A percentile compares a stretch with the other conserved stretches of the same genome.
These are phyloP conservation scores for Porites lutea DNA, from an alignment of 64 coral and sea anemone species.

Conservation along the genomic window DNA sequence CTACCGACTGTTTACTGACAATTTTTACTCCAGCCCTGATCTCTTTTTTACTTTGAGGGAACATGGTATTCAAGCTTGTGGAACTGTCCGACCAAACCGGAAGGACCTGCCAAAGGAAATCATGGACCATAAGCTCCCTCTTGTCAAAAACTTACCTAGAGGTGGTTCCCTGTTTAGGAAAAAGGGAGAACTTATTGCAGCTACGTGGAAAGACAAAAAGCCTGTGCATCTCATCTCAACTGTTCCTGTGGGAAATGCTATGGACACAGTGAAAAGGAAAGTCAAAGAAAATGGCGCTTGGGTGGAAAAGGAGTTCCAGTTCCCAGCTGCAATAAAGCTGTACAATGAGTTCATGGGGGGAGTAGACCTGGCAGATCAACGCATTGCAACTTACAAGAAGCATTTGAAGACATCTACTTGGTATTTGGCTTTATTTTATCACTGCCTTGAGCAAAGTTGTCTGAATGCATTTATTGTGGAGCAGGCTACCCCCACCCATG, in stretches of 20 bases:
- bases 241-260: not conserved
- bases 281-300: not conserved
- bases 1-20: slow-evolving; percentile 41
- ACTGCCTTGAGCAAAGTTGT: slow-evolving; percentile 21
- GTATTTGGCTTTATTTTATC: slow-evolving; percentile 47
- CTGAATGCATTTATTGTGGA: slow-evolving; percentile 29
- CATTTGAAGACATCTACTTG: slow-evolving; percentile 54
- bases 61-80: slow-evolving; percentile 52
- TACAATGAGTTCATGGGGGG: slow-evolving; percentile 40
- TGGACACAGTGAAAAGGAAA: not conserved
- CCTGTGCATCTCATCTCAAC: slow-evolving; percentile 35
- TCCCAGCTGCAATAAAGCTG: not conserved
- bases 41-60: slow-evolving; percentile 29
- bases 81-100: slow-evolving; percentile 3
- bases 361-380: slow-evolving; percentile 42
- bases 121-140: not conserved
- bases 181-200: not conserved
- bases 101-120: slow-evolving; percentile 48
- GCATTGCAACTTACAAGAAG: slow-evolving; percentile 8
- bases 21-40: slow-evolving; percentile 19
- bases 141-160: not conserved
- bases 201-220: slow-evolving; percentile 60
- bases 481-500: not conserved
- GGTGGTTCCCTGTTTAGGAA: slow-evolving; percentile 7
- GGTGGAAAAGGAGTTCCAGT: slow-evolving; percentile 37